Evolutionary conservation across 2,888 invertebrate species (phyloP).

Genomic region (Mesorhabditis belari): DNA sequence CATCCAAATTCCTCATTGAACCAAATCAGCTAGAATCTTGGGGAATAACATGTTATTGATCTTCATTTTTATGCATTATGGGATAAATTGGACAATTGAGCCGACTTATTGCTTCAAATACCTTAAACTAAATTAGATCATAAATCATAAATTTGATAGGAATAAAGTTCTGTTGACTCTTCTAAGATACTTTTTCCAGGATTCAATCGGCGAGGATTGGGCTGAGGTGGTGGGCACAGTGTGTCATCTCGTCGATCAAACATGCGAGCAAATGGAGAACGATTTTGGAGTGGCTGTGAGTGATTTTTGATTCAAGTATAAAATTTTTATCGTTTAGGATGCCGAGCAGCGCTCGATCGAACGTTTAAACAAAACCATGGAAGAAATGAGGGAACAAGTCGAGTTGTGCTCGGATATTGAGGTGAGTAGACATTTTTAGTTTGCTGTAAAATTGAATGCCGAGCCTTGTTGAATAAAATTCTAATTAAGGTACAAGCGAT

Average conservation of each 20-base stretch:
- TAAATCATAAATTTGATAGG: no score
- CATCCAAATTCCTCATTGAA: no score
- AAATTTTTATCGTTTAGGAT: not conserved
- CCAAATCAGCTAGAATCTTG: no score
- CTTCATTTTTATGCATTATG: no score
- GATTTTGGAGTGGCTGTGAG: slow-evolving; percentile 1
- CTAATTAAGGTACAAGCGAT: not conserved
- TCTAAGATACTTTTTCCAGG: no score
- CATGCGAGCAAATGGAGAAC: slow-evolving; percentile 1
- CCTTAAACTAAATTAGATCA: no score
- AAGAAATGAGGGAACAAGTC: not conserved
- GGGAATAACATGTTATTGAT: no score
- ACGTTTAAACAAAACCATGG: not conserved
- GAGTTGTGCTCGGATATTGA: not conserved
- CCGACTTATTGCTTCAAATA: no score
- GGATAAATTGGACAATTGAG: no score
- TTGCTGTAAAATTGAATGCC: not conserved
- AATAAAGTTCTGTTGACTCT: no score
- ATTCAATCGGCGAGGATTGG: slow-evolving; percentile 3
- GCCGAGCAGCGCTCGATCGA: not conserved
- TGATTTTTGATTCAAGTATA: not conserved
- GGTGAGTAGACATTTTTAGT: not conserved
- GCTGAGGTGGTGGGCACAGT: slow-evolving; percentile 12
- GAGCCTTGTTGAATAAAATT: no score
- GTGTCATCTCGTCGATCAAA: slow-evolving; percentile 9